Conservation (phyloP, 2,888 invertebrate species). For the Galeopsomyia nigrocyanea region DNA sequence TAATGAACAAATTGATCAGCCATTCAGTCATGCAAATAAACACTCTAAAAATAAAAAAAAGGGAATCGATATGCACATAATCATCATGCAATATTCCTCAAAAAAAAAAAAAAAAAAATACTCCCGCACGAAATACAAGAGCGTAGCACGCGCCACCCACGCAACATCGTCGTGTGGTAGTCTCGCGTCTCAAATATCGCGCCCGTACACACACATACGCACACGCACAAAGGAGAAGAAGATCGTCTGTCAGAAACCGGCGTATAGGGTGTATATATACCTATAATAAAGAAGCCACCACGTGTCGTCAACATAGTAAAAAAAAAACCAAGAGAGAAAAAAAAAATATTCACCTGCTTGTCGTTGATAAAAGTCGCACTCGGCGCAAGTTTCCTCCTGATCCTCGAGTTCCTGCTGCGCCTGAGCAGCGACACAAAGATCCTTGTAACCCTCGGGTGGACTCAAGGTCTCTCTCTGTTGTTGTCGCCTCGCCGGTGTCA, state of each 20-base stretch:
- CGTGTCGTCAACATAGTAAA: neutral
- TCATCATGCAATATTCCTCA: too few relatives aligned
- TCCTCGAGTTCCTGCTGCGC: conserved; percentile 65
- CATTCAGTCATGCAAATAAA: too few relatives aligned
- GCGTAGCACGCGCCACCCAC: neutral
- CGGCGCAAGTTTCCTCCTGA: conserved; percentile 73
- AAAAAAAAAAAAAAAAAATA: neutral
- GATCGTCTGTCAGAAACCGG: neutral
- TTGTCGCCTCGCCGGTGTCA: conserved; percentile 26
- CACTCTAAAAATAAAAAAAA: too few relatives aligned
- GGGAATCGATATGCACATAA: too few relatives aligned
- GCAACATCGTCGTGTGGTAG: neutral
- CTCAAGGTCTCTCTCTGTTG: conserved; percentile 82
- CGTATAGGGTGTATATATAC: too few relatives aligned
- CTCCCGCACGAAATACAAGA: neutral
- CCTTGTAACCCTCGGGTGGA: conserved; percentile 93
- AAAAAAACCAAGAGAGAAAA: neutral
- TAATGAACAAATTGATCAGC: neutral
- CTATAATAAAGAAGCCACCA: neutral
- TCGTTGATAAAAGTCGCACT: conserved; percentile 72
- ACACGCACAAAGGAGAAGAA: neutral
- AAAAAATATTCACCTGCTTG: conserved; percentile 69
- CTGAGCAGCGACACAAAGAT: conserved; percentile 74
- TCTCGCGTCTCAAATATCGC: too few relatives aligned
- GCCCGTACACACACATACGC: too few relatives aligned